A percentile compares a stretch with the other conserved stretches of the same genome.
Evolutionary conservation across 1,140 invertebrate species (phyloP).

Genomic region (Galendromus occidentalis): DNA sequence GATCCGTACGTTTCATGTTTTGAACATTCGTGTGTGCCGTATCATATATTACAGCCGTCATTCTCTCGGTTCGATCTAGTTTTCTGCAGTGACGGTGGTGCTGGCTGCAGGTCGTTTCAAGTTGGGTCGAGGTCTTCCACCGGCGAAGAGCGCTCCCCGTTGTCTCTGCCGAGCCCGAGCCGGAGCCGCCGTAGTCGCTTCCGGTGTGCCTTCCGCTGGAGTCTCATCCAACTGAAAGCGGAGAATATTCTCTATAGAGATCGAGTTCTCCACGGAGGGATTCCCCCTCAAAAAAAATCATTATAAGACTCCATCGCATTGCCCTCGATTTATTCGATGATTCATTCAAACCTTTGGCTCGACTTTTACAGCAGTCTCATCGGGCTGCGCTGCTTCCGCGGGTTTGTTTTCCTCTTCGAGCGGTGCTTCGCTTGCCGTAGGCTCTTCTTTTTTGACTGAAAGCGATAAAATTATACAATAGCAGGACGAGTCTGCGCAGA

Average conservation of each 20-base stretch:
- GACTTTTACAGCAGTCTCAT: neutral
- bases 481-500: too few relatives aligned
- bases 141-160: neutral
- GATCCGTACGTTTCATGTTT: too few relatives aligned
- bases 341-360: neutral
- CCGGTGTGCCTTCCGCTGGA: neutral
- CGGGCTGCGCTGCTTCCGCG: neutral
- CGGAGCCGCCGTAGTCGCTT: neutral
- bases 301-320: too few relatives aligned
- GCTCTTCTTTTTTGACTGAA: slow-evolving; percentile 4
- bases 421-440: neutral
- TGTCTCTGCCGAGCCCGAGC: neutral
- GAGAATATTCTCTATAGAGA: too few relatives aligned
- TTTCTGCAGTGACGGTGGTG: neutral
- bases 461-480: too few relatives aligned
- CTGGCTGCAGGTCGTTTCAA: neutral
- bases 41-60: too few relatives aligned
- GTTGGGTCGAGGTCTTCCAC: neutral
- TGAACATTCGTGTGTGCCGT: too few relatives aligned
- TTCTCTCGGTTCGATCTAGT: too few relatives aligned
- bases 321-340: neutral
- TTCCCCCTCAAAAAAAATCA: too few relatives aligned
- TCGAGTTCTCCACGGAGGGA: too few relatives aligned
- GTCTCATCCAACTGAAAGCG: neutral
- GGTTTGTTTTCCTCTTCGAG: neutral